Percentiles rank a stretch among this genome's conserved stretches.
Conservation (phyloP, 2,797 vertebrate species). For the Gymnoscopelus microlampas region DNA sequence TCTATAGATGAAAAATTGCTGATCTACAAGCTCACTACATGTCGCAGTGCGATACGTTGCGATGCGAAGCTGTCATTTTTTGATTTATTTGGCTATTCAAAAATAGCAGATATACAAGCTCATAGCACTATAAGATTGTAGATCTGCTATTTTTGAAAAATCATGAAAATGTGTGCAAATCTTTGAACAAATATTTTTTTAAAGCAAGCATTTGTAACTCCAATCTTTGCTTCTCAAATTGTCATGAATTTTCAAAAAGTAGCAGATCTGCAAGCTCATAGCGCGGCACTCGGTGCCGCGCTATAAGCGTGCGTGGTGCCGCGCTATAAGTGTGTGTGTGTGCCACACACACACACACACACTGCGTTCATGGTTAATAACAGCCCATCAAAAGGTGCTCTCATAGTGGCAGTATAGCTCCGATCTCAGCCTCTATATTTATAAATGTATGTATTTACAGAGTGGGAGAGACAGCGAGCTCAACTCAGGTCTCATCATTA, state of each 20-base stretch:
- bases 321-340: too few species aligned
- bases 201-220: too few species aligned
- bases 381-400: not conserved
- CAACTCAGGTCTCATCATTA: constrained; percentile 41
- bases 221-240: too few species aligned
- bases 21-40: not conserved
- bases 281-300: too few species aligned
- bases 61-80: too few species aligned
- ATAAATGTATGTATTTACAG: constrained; percentile 56
- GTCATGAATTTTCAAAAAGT: too few species aligned
- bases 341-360: not conserved
- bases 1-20: not conserved
- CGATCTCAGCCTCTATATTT: constrained; percentile 18
- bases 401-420: constrained; percentile 29
- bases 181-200: too few species aligned
- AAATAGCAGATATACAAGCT: not conserved
- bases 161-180: too few species aligned
- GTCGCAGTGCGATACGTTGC: not conserved
- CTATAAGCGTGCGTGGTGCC: too few species aligned
- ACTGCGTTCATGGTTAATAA: constrained; percentile 40
- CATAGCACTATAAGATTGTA: not conserved
- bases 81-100: too few species aligned
- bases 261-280: too few species aligned
- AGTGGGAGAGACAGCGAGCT: not conserved
- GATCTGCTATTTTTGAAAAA: too few species aligned